Conservation (phyloP, 2,888 invertebrate genomes). For the Apotomis betuletana region DNA sequence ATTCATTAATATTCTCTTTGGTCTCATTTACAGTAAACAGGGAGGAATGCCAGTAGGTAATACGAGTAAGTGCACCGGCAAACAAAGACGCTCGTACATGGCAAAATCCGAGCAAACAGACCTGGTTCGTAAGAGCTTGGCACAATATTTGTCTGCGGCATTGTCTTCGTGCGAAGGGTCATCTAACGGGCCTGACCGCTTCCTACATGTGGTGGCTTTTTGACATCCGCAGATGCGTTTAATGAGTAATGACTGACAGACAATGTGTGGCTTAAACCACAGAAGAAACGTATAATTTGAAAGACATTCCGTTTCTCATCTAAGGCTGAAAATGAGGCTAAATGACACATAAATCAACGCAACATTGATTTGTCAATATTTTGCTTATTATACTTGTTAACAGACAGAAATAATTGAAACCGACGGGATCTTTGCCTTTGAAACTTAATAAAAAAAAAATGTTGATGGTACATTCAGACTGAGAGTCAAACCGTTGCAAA, state of each 20-base stretch:
- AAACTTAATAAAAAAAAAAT: no score
- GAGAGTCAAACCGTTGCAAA: no score
- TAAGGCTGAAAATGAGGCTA: no score
- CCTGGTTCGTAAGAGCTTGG: constrained; percentile 20
- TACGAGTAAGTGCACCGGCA: constrained; percentile 11
- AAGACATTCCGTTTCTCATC: background rate
- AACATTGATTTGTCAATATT: no score
- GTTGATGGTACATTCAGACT: no score
- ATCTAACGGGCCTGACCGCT: constrained; percentile 21
- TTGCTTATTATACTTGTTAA: no score
- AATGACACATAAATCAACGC: no score
- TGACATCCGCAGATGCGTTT: constrained; percentile 8
- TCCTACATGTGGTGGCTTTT: constrained; percentile 11
- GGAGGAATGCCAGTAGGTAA: constrained; percentile 14
- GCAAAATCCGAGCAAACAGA: constrained; percentile 27
- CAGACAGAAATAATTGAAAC: no score
- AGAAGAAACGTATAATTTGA: background rate
- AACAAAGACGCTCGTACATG: constrained; percentile 19
- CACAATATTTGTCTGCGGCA: constrained; percentile 27
- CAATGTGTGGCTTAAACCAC: background rate
- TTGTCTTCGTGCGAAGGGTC: constrained; percentile 22
- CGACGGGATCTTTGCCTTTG: no score
- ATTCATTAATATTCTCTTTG: background rate
- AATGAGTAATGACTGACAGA: background rate
- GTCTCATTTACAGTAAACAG: background rate